Evolutionary conservation across 2,888 invertebrate species (phyloP), one percentile per base, ranked within the genome.

Genomic region (Galerucella nymphaeae): DNA sequence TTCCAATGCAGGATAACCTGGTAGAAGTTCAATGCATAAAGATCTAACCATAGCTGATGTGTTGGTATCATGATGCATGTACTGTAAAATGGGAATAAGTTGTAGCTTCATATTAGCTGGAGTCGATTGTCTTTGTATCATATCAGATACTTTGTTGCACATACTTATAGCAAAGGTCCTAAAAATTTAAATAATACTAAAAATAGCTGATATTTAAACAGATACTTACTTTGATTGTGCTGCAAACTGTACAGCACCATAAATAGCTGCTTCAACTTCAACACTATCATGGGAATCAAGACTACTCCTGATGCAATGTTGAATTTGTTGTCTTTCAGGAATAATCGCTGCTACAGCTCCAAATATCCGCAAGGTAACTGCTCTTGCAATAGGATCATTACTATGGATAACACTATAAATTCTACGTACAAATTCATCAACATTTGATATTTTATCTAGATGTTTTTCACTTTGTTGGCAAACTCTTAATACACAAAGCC

Each of bases 381-480:
- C 96, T 81, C 98, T 90, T 0, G 98, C 98, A 9, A 98, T 94
- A 0, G 98, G 97, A 87, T 99, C 99, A 85, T 99, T 99, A 9
- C 98, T 97, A 86, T 98, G 97, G 80, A 96, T 94, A 0, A 99
- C 99, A 86, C 95, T 94, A 82, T 94, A 97, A 38, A 99, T 93
- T 80, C 97, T 89, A 62, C 95, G 90, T 5, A 98, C 91, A 87
- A 96, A 95, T 86, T 98, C 98, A 82, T 98, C 98, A 0, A 98
- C 95, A 84, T 97, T 98, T 38, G 98, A 88, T 77, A 99, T 97
- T 88, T 96, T 98, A 84, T 98, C 97, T 70, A 98, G 88, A 87
- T 98, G 98, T 84, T 96, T 96, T 84, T 97, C 96, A 84, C 97
- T 97, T 84, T 98, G 97, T 80, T 98, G 96, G 76, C 97, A 96